These are phyloP conservation scores for Echinometra lucunter DNA, from an alignment of 53 echinoderm and acorn worm species.

Conservation along the genomic window DNA sequence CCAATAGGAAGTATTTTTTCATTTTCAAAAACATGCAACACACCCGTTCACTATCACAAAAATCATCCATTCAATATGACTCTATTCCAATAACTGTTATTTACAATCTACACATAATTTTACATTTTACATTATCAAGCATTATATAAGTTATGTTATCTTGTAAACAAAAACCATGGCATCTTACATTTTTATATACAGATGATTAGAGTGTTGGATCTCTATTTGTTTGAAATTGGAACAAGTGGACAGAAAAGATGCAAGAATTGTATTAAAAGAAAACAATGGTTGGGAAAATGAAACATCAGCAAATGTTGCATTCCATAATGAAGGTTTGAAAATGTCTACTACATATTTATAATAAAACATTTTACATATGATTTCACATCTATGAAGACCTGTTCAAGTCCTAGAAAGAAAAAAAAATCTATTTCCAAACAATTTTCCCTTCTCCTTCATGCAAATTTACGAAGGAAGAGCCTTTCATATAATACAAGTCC, in stretches of 20 bases:
- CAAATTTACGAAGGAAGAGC: background rate
- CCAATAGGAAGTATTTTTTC: background rate
- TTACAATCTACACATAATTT: conserved; percentile 24
- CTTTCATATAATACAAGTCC: background rate
- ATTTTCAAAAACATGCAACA: background rate
- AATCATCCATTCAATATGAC: background rate
- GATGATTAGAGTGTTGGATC: background rate
- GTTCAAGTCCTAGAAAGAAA: background rate
- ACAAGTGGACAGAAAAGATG: background rate
- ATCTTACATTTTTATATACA: background rate
- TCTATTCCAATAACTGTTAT: conserved; percentile 5
- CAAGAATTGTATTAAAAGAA: background rate
- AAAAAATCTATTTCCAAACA: background rate
- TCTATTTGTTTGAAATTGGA: background rate
- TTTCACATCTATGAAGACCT: background rate
- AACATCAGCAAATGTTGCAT: background rate
- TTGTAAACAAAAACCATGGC: background rate
- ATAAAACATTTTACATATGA: background rate
- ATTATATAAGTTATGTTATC: background rate
- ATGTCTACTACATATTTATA: background rate
- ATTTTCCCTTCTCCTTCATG: background rate
- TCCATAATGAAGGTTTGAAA: background rate
- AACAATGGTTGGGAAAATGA: background rate
- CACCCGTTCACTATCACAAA: background rate
- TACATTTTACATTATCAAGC: background rate